A percentile compares a stretch with the other conserved stretches of the same genome.
Evolutionary conservation across 2,797 vertebrate genomes (phyloP).

Genomic region (Chelon auratus): DNA sequence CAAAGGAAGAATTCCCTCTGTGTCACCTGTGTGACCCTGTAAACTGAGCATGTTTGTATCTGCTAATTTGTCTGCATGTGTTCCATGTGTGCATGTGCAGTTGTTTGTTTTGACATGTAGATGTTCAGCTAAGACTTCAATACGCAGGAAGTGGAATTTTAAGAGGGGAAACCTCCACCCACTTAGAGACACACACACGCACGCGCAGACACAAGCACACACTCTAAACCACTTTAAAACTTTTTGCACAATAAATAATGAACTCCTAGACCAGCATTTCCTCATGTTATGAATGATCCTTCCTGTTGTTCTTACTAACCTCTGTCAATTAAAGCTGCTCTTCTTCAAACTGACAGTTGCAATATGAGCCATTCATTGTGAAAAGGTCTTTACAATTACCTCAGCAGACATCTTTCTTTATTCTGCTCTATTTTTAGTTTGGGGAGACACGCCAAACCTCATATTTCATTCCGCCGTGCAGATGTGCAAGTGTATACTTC

Average conservation of each 20-base stretch:
- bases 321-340: conserved; percentile 57
- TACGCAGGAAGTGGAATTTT: conserved; percentile 82
- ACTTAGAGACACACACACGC: conserved; percentile 41
- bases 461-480: conserved; percentile 71
- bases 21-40: conserved; percentile 79
- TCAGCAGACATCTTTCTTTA: conserved; percentile 71
- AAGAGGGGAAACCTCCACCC: conserved; percentile 76
- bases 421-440: conserved; percentile 81
- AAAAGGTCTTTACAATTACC: conserved; percentile 74
- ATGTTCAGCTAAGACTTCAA: conserved; percentile 68
- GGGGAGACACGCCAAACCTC: conserved; percentile 76
- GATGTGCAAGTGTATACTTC: conserved; percentile 44
- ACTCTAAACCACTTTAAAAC: conserved; percentile 40
- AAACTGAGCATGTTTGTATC: conserved; percentile 46
- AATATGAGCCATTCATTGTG: conserved; percentile 68
- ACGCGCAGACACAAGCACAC: conserved; percentile 8
- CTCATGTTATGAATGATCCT: conserved; percentile 35
- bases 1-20: conserved; percentile 66
- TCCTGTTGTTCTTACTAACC: conserved; percentile 22
- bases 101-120: conserved; percentile 78
- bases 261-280: conserved; percentile 21
- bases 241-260: conserved; percentile 44
- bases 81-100: conserved; percentile 60
- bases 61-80: conserved; percentile 42
- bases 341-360: conserved; percentile 70